A percentile compares a stretch with the other conserved stretches of the same genome.
phyloP scores from a whole-genome alignment of 2,888 invertebrate genomes.

The Pedicia rivosa region DNA sequence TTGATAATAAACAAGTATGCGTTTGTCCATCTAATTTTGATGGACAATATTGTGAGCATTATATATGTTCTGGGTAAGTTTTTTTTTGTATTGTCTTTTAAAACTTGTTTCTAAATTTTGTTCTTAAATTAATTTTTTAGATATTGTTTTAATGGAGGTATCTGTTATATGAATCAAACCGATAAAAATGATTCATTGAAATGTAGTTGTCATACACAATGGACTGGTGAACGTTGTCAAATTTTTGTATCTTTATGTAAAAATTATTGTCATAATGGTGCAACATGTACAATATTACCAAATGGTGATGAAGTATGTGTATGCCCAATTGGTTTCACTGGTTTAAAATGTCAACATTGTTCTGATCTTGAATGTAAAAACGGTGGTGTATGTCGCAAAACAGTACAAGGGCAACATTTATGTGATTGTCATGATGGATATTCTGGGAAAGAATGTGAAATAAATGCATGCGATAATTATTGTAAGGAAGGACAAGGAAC shows the following conservation, averaged over 20 bases:
- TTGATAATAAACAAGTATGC: slow-evolving; percentile 40
- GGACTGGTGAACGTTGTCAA: slow-evolving; percentile 49
- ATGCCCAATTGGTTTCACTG: slow-evolving; percentile 37
- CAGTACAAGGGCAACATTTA: slow-evolving; percentile 25
- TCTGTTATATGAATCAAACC: slow-evolving; percentile 30
- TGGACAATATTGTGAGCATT: slow-evolving; percentile 50
- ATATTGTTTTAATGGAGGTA: slow-evolving; percentile 45
- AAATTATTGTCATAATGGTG: slow-evolving; percentile 35
- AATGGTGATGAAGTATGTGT: slow-evolving; percentile 31
- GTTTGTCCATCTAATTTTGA: slow-evolving; percentile 45
- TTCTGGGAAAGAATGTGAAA: slow-evolving; percentile 42
- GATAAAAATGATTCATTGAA: slow-evolving; percentile 22
- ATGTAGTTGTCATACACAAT: slow-evolving; percentile 44
- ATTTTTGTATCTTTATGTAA: slow-evolving; percentile 39
- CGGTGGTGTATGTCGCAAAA: slow-evolving; percentile 39
- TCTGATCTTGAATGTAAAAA: slow-evolving; percentile 40
- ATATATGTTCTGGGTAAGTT: slow-evolving; percentile 44
- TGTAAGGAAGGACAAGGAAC: slow-evolving; percentile 41
- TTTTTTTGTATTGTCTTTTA: too few relatives aligned
- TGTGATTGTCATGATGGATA: slow-evolving; percentile 40
- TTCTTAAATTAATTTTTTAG: slow-evolving; percentile 5
- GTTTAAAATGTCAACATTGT: slow-evolving; percentile 41
- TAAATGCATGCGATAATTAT: slow-evolving; percentile 37
- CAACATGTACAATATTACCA: slow-evolving; percentile 34
- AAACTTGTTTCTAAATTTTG: too few relatives aligned